A percentile compares a stretch with the other conserved stretches of the same genome.
These are phyloP conservation scores for Lycocorax pyrrhopterus DNA, from an alignment of 2,113 vertebrate genomes.

Conservation along the genomic window DNA sequence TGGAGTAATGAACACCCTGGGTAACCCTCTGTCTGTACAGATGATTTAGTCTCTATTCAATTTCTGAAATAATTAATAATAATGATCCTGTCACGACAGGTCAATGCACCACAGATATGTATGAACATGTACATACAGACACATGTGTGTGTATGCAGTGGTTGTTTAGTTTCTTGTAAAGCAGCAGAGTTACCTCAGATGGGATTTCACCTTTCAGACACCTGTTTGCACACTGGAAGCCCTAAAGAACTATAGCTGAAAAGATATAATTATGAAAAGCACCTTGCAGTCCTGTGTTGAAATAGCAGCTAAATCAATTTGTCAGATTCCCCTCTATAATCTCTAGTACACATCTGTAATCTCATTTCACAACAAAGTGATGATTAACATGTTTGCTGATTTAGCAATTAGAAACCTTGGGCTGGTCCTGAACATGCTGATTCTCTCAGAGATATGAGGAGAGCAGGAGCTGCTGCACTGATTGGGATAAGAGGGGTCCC, in stretches of 20 bases:
- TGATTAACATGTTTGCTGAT: constrained; percentile 29
- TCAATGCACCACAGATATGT: background rate
- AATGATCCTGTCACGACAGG: background rate
- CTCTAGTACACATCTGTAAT: background rate
- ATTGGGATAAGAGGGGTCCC: constrained; percentile 67
- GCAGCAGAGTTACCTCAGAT: background rate
- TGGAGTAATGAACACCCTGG: background rate
- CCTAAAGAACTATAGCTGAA: background rate
- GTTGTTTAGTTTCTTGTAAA: background rate
- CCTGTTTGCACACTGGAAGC: background rate
- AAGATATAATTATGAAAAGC: background rate
- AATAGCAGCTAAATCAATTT: background rate
- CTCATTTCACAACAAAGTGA: constrained; percentile 1
- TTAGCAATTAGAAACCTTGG: constrained; percentile 12
- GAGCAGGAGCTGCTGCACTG: constrained; percentile 52
- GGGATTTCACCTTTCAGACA: background rate
- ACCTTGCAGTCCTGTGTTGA: background rate
- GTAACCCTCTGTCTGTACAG: background rate
- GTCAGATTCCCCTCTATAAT: background rate
- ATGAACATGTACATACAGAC: background rate
- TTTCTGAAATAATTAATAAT: background rate
- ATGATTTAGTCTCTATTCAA: background rate
- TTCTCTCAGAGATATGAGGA: constrained; percentile 4
- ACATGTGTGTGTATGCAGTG: background rate
- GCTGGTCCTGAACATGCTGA: background rate